Percentiles rank a stretch among this genome's conserved stretches.
phyloP scores from a whole-genome alignment of 2,888 invertebrate genomes.

The Drosophila colorata region DNA sequence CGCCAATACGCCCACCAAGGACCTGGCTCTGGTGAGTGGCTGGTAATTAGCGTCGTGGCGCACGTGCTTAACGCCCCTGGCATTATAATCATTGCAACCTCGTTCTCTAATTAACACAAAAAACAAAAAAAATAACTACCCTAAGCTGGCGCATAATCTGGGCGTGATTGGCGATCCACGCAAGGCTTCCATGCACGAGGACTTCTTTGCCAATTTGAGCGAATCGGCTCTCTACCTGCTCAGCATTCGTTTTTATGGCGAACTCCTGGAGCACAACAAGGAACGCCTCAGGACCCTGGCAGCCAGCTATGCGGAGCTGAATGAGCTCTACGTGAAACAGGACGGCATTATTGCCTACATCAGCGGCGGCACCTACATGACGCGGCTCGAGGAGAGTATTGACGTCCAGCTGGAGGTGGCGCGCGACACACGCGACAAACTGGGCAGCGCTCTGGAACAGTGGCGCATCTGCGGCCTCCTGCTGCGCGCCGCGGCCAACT shows the following conservation, averaged over 20 bases:
- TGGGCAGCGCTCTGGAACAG: conserved; percentile 84
- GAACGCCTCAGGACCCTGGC: conserved; percentile 77
- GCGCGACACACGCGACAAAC: conserved; percentile 83
- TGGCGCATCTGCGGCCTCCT: conserved; percentile 85
- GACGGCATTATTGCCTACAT: conserved; percentile 84
- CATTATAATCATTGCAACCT: conserved; percentile 14
- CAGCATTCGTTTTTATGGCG: conserved; percentile 79
- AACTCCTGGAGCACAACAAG: conserved; percentile 83
- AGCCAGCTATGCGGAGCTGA: conserved; percentile 80
- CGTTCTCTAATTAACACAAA: conserved; percentile 14
- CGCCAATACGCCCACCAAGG: conserved; percentile 79
- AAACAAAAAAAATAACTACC: neutral
- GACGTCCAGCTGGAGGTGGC: conserved; percentile 83
- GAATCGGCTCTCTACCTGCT: conserved; percentile 80
- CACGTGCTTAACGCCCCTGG: conserved; percentile 23
- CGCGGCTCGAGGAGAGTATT: conserved; percentile 82
- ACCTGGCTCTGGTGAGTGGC: conserved; percentile 79
- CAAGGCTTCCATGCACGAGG: conserved; percentile 84
- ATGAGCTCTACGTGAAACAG: conserved; percentile 83
- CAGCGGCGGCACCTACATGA: conserved; percentile 84
- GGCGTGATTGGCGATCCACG: conserved; percentile 81
- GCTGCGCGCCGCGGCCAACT: conserved; percentile 82
- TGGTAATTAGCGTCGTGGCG: conserved; percentile 41
- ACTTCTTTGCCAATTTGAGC: conserved; percentile 84
- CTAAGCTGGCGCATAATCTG: conserved; percentile 82